phyloP scores from a whole-genome alignment of 1,140 invertebrate species.

The Cyclargus thomasi region DNA sequence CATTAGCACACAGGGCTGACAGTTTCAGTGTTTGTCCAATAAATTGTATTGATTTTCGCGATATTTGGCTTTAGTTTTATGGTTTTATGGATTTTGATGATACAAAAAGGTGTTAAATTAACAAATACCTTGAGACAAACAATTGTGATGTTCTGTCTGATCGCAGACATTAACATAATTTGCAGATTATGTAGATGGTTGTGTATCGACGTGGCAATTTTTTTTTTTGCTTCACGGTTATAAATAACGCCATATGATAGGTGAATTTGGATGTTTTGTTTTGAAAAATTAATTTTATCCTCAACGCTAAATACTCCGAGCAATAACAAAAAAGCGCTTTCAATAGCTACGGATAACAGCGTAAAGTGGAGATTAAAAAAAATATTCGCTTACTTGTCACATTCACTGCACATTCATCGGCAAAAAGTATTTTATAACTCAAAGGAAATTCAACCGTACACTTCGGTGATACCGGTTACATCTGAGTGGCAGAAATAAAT shows the following conservation, averaged over 20 bases:
- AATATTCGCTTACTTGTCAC: conserved; percentile 7
- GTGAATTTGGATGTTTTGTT: too few relatives aligned
- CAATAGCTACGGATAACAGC: neutral
- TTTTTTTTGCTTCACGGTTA: too few relatives aligned
- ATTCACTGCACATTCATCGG: neutral
- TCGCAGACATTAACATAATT: too few relatives aligned
- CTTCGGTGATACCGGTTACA: neutral
- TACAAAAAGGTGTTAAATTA: neutral
- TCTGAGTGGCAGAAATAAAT: conserved; percentile 23
- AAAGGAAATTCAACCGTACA: neutral
- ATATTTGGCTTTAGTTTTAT: too few relatives aligned
- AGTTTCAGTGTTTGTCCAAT: conserved; percentile 20
- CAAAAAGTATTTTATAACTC: neutral
- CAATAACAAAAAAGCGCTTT: neutral
- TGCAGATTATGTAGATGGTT: too few relatives aligned
- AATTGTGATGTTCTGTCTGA: too few relatives aligned
- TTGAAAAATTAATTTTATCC: too few relatives aligned
- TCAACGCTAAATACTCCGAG: too few relatives aligned
- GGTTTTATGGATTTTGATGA: too few relatives aligned
- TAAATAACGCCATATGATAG: too few relatives aligned
- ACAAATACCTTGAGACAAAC: too few relatives aligned
- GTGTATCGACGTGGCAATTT: too few relatives aligned
- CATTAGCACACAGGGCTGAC: conserved; percentile 1
- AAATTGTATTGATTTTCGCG: neutral
- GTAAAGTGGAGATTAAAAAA: conserved; percentile 12